phyloP scores from a whole-genome alignment of 2,797 vertebrate genomes.

The Coranthus polyacanthus region DNA sequence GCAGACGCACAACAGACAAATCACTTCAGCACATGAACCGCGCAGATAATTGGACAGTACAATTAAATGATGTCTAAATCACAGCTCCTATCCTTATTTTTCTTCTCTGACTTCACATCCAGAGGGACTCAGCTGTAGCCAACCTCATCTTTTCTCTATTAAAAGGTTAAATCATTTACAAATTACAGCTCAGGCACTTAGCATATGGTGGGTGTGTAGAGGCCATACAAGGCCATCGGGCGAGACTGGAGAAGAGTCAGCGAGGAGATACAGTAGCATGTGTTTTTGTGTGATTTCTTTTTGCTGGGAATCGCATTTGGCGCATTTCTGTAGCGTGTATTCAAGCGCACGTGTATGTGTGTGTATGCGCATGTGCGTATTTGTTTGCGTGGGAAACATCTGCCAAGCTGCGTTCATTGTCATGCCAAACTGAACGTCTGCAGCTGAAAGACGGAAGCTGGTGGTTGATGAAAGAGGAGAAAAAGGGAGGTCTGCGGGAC shows the following conservation, averaged over 20 bases:
- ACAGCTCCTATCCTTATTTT: conserved; percentile 56
- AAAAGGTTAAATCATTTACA: conserved; percentile 80
- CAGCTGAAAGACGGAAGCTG: conserved; percentile 17
- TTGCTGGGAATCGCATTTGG: conserved; percentile 1
- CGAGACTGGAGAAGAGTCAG: conserved; percentile 49
- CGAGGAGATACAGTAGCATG: conserved; percentile 21
- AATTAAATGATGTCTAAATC: conserved; percentile 73
- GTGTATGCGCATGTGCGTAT: conserved; percentile 16
- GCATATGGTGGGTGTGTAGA: conserved; percentile 68
- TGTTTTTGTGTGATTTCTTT: conserved; percentile 11
- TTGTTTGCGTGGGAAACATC: conserved; percentile 50
- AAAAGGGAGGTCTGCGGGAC: conserved; percentile 12
- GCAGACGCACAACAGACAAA: conserved; percentile 47
- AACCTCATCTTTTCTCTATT: conserved; percentile 71
- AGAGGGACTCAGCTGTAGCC: conserved; percentile 61
- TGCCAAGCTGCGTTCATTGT: conserved; percentile 32
- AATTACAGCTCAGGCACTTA: conserved; percentile 72
- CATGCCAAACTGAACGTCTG: conserved; percentile 66
- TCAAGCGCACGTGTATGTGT: too few species aligned
- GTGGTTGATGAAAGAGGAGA: conserved; percentile 5
- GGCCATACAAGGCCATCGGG: conserved; percentile 58
- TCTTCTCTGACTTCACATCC: conserved; percentile 56
- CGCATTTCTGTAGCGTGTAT: conserved; percentile 25
- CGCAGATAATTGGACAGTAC: conserved; percentile 69
- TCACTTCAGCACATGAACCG: conserved; percentile 46